These are phyloP conservation scores for Polypterus bichir DNA, from an alignment of 2,113 vertebrate genomes.

Conservation along the genomic window DNA sequence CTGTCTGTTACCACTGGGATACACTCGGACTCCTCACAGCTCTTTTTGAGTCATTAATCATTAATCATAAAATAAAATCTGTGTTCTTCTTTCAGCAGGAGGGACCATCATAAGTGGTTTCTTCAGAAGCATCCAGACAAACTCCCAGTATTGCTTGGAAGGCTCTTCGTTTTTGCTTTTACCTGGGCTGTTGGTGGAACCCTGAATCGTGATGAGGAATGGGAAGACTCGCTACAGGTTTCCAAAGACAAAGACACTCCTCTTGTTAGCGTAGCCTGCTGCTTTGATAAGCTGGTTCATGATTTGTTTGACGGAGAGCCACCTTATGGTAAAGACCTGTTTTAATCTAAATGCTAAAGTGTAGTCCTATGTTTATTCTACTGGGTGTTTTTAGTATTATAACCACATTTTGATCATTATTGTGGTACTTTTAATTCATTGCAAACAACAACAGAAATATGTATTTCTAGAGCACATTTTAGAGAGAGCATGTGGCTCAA, in stretches of 20 bases:
- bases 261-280: slow-evolving; percentile 19
- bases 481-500: too few species aligned
- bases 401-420: too few species aligned
- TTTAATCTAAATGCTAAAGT: too few species aligned
- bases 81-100: background rate
- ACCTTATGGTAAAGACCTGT: slow-evolving; percentile 18
- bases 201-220: slow-evolving; percentile 29
- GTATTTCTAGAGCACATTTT: too few species aligned
- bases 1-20: too few species aligned
- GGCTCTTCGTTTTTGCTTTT: slow-evolving; percentile 38
- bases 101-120: slow-evolving; percentile 8
- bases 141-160: slow-evolving; percentile 24
- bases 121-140: slow-evolving; percentile 31
- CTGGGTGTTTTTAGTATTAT: too few species aligned
- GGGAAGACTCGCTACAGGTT: slow-evolving; percentile 24
- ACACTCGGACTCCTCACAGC: too few species aligned
- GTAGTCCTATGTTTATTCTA: too few species aligned
- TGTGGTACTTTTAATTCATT: too few species aligned
- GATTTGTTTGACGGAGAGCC: slow-evolving; percentile 32
- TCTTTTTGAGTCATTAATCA: too few species aligned
- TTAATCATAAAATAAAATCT: background rate
- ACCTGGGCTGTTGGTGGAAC: slow-evolving; percentile 35
- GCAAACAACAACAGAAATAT: too few species aligned
- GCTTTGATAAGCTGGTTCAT: slow-evolving; percentile 33
- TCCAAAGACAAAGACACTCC: slow-evolving; percentile 17